Conservation (phyloP, 1,140 invertebrate species). For the Meloidogyne chitwoodi region DNA sequence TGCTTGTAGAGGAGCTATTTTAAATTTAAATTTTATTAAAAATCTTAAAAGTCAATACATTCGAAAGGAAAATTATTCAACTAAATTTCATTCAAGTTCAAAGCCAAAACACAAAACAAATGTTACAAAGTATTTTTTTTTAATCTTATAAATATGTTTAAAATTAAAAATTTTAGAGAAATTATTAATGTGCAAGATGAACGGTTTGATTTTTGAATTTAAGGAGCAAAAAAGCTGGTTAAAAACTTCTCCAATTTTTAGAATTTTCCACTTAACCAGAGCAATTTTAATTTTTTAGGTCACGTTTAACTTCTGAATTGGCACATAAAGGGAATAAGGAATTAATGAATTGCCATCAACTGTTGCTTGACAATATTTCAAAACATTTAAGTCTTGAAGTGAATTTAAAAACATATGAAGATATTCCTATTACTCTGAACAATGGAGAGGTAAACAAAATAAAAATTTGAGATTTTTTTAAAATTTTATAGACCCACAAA, state of each 20-base stretch:
- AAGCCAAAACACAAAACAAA: not conserved
- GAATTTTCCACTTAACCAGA: not conserved
- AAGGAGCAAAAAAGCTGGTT: not conserved
- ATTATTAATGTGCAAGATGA: not conserved
- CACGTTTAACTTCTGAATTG: not conserved
- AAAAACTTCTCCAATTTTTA: not conserved
- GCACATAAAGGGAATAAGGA: not conserved
- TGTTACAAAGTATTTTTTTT: not conserved
- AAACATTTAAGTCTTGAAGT: slow-evolving; percentile 6
- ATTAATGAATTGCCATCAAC: not conserved
- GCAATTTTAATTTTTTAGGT: not conserved
- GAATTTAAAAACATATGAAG: not conserved
- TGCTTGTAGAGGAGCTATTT: not conserved
- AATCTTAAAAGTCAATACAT: not conserved
- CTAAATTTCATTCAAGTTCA: not conserved
- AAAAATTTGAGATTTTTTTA: not conserved
- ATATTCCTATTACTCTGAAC: not conserved
- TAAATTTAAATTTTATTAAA: not conserved
- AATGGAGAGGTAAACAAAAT: slow-evolving; percentile 2
- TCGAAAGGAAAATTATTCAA: not conserved
- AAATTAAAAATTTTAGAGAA: not conserved
- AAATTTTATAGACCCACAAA: slow-evolving; percentile 7
- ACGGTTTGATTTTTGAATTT: not conserved
- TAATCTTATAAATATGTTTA: not conserved
- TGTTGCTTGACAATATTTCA: not conserved